Evolutionary conservation across 2,888 invertebrate genomes (phyloP).

Genomic region (Caenorhabditis sp.): DNA sequence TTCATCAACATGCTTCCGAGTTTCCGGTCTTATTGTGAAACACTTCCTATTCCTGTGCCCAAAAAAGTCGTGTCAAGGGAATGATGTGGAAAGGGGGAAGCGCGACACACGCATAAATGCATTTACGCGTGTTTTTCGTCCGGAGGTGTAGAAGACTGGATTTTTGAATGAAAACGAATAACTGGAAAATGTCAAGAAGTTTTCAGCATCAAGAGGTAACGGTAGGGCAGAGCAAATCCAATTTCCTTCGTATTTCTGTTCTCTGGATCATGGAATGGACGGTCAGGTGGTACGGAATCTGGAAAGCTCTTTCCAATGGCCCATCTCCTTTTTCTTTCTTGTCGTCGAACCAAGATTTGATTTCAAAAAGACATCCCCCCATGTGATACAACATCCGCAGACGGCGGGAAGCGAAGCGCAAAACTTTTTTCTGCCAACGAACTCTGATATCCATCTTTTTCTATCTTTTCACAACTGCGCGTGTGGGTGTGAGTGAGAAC

Average conservation of each 20-base stretch:
- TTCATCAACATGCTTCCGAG: no score
- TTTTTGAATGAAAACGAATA: neutral
- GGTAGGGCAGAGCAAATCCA: constrained; percentile 26
- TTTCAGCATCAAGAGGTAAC: constrained; percentile 16
- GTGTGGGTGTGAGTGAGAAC: constrained; percentile 12
- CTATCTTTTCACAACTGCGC: constrained; percentile 16
- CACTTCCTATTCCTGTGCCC: constrained; percentile 3
- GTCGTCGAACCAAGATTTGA: constrained; percentile 24
- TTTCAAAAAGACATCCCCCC: constrained; percentile 36
- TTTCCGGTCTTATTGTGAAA: neutral
- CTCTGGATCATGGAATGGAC: constrained; percentile 22
- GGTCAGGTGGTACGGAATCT: neutral
- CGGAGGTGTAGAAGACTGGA: neutral
- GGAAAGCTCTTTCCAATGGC: neutral
- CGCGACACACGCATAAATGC: constrained; percentile 1
- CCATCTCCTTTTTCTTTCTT: neutral
- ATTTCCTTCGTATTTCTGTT: constrained; percentile 34
- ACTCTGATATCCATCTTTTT: constrained; percentile 51
- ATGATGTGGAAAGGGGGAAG: no score
- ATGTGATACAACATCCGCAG: constrained; percentile 47
- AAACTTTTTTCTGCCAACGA: constrained; percentile 20
- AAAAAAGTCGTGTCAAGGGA: no score
- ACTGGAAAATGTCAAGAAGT: constrained; percentile 26
- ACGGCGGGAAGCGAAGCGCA: constrained; percentile 14
- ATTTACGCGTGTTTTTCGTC: constrained; percentile 22